A percentile compares a stretch with the other conserved stretches of the same genome.
Conservation (phyloP, 1,140 invertebrate species). For the Theocolax elegans region DNA sequence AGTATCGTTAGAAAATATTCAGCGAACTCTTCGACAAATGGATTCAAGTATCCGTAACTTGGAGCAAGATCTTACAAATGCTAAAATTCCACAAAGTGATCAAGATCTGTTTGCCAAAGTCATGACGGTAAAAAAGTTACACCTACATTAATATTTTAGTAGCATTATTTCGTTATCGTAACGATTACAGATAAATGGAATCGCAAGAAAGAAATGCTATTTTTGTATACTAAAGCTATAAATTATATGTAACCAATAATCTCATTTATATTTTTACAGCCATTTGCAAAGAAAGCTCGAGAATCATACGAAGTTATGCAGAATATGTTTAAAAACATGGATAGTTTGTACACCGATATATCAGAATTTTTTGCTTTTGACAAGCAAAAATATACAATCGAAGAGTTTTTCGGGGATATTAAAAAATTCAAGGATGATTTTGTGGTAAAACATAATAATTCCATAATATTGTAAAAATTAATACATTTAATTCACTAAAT, state of each 20-base stretch:
- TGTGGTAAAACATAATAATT: slow-evolving; percentile 71
- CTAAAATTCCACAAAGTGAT: slow-evolving; percentile 78
- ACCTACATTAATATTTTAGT: no score
- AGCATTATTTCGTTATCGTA: no score
- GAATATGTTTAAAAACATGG: slow-evolving; percentile 96
- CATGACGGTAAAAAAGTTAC: slow-evolving; percentile 88
- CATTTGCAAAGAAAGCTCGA: slow-evolving; percentile 82
- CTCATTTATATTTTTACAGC: slow-evolving; percentile 58
- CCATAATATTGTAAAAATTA: background rate
- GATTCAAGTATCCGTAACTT: slow-evolving; percentile 85
- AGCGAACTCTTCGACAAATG: slow-evolving; percentile 88
- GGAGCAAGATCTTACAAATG: slow-evolving; percentile 88
- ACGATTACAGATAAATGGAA: no score
- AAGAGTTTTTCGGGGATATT: slow-evolving; percentile 96
- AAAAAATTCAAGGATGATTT: slow-evolving; percentile 96
- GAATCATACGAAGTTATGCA: slow-evolving; percentile 88
- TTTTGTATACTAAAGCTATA: slow-evolving; percentile 56
- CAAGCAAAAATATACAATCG: slow-evolving; percentile 91
- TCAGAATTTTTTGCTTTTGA: slow-evolving; percentile 95
- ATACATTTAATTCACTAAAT: background rate
- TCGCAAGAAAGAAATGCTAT: no score
- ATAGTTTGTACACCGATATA: slow-evolving; percentile 83
- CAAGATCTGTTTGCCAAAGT: slow-evolving; percentile 86
- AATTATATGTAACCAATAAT: background rate
- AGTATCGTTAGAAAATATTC: slow-evolving; percentile 87